Conservation (phyloP, 2,888 invertebrate species). For the Cephus spinipes region DNA sequence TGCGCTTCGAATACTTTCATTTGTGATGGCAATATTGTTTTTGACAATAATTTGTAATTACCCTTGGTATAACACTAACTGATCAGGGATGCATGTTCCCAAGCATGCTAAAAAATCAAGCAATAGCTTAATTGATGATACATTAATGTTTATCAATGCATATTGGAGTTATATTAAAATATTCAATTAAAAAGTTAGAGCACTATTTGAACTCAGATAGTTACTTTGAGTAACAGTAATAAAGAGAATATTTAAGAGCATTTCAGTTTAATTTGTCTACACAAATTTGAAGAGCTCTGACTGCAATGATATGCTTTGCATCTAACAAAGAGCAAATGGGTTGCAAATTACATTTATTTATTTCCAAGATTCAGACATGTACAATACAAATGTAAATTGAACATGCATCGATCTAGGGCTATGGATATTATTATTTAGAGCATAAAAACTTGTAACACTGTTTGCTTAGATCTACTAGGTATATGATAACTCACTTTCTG, state of each 20-base stretch:
- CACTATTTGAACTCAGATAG: background rate
- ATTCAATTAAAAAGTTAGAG: background rate
- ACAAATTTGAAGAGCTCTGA: background rate
- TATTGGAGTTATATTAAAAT: background rate
- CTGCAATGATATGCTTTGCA: background rate
- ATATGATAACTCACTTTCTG: slow-evolving; percentile 80
- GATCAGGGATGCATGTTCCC: background rate
- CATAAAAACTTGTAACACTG: slow-evolving; percentile 15
- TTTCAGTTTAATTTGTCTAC: background rate
- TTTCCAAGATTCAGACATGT: slow-evolving; percentile 34
- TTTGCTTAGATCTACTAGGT: slow-evolving; percentile 18
- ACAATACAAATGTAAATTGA: slow-evolving; percentile 27
- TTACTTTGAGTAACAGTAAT: background rate
- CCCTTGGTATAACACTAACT: background rate
- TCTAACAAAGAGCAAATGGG: slow-evolving; percentile 3
- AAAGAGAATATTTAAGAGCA: no score
- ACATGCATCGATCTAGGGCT: slow-evolving; percentile 36
- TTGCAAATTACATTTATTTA: slow-evolving; percentile 31
- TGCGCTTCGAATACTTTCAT: background rate
- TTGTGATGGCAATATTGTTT: background rate
- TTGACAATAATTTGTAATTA: background rate
- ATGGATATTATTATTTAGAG: slow-evolving; percentile 24
- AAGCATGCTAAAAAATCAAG: background rate
- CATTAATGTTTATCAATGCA: background rate
- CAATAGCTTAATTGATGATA: background rate